These are phyloP conservation scores for Cheilosia variabilis DNA, from an alignment of 2,888 invertebrate species.

Conservation along the genomic window DNA sequence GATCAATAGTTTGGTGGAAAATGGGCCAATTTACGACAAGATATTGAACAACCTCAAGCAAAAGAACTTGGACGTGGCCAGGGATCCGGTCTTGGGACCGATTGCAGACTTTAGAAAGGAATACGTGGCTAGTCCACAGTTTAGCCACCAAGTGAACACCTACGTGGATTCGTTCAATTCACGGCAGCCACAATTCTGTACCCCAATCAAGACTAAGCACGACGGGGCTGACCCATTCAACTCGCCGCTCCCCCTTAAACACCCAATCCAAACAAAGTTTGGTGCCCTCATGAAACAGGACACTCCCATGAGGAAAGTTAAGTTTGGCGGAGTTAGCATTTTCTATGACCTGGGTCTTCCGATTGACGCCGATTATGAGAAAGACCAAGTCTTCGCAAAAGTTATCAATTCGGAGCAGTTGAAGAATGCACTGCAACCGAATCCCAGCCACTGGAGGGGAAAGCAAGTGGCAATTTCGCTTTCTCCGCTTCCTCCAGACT, in stretches of 20 bases:
- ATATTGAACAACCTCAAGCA: slow-evolving; percentile 85
- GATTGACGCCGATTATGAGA: slow-evolving; percentile 80
- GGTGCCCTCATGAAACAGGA: slow-evolving; percentile 82
- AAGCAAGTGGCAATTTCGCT: slow-evolving; percentile 62
- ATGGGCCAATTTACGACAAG: slow-evolving; percentile 86
- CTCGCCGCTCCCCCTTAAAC: slow-evolving; percentile 81
- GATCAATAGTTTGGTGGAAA: slow-evolving; percentile 86
- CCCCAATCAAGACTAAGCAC: slow-evolving; percentile 73
- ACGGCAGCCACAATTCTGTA: slow-evolving; percentile 66
- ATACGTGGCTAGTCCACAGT: slow-evolving; percentile 85
- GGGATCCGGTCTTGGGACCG: slow-evolving; percentile 86
- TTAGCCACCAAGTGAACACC: slow-evolving; percentile 85
- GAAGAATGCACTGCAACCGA: slow-evolving; percentile 78
- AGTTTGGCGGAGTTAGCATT: slow-evolving; percentile 80
- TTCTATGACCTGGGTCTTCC: slow-evolving; percentile 81
- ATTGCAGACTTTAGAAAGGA: slow-evolving; percentile 86
- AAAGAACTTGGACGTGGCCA: slow-evolving; percentile 85
- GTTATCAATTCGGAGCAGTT: slow-evolving; percentile 81
- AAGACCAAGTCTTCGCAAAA: slow-evolving; percentile 81
- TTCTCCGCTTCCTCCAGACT: slow-evolving; percentile 77
- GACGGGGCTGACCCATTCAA: slow-evolving; percentile 78
- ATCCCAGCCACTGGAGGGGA: slow-evolving; percentile 65
- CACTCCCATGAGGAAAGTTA: slow-evolving; percentile 82
- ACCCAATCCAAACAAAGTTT: slow-evolving; percentile 79
- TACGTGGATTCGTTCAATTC: slow-evolving; percentile 79